A percentile compares a stretch with the other conserved stretches of the same genome.
phyloP scores from a whole-genome alignment of 2,797 vertebrate species.

The Bradypus variegatus region DNA sequence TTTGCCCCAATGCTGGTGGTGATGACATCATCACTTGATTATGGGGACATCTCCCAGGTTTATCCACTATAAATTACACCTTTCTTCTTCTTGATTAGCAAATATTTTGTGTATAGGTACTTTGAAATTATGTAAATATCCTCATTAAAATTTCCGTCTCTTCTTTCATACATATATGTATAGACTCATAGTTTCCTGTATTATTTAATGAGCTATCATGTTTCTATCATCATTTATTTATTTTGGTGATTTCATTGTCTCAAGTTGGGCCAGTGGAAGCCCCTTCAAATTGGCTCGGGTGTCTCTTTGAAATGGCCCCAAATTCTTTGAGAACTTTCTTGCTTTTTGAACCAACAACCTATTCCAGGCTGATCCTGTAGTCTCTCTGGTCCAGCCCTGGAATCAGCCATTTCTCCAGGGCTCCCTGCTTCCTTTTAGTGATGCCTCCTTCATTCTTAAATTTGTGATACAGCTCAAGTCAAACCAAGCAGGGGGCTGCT shows the following conservation, averaged over 20 bases:
- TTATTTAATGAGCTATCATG: neutral
- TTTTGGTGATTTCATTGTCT: neutral
- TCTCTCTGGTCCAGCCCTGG: neutral
- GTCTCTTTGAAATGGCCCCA: neutral
- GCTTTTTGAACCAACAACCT: neutral
- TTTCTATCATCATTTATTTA: neutral
- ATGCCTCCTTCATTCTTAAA: neutral
- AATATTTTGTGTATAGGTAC: too few relatives aligned
- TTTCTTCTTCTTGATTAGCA: neutral
- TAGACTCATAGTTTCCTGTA: neutral
- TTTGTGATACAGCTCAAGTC: neutral
- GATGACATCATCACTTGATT: too few relatives aligned
- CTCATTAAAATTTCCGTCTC: neutral
- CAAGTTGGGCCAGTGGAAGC: neutral
- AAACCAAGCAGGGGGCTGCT: neutral
- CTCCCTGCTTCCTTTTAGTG: too few relatives aligned
- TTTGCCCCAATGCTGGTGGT: neutral
- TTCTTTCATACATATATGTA: neutral
- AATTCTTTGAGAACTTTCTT: neutral
- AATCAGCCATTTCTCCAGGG: rapidly evolving
- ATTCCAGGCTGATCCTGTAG: too few relatives aligned
- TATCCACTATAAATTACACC: rapidly evolving
- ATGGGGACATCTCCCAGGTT: neutral
- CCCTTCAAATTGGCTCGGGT: neutral
- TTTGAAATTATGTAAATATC: neutral